Evolutionary conservation across 2,888 invertebrate species (phyloP).

Genomic region (Iphiclides podalirius): DNA sequence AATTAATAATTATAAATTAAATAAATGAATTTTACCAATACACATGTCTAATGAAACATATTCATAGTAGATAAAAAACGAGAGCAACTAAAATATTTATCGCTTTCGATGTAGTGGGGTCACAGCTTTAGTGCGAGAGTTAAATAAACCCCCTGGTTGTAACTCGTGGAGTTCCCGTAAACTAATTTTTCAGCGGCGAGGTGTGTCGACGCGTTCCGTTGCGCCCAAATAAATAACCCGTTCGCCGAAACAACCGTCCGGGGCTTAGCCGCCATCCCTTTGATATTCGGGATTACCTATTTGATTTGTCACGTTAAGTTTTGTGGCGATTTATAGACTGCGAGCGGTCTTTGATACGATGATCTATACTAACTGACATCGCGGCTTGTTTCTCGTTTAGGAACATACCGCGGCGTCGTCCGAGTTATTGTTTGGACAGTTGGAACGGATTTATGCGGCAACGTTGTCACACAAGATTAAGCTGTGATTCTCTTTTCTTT

Average conservation of each 20-base stretch:
- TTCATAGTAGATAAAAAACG: too few relatives aligned
- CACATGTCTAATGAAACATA: too few relatives aligned
- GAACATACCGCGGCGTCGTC: too few relatives aligned
- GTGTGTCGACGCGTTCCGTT: conserved; percentile 6
- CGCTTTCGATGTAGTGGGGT: conserved; percentile 1
- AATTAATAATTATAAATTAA: too few relatives aligned
- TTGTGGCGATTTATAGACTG: neutral
- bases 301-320: conserved; percentile 12
- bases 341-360: neutral
- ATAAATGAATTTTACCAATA: too few relatives aligned
- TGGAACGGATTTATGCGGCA: too few relatives aligned
- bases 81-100: too few relatives aligned
- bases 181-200: conserved; percentile 19
- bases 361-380: too few relatives aligned
- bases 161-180: conserved; percentile 17
- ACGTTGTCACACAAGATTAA: conserved; percentile 1
- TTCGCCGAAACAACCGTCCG: conserved; percentile 14
- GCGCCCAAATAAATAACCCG: conserved; percentile 6
- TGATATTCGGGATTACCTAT: conserved; percentile 14
- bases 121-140: neutral
- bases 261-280: neutral
- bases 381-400: too few relatives aligned
- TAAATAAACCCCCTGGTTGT: conserved; percentile 8
- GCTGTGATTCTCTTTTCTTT: neutral
- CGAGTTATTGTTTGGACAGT: too few relatives aligned